Base-by-base conservation (phyloP, 2,113 vertebrate genomes). In the Sturnira hondurensis region DNA sequence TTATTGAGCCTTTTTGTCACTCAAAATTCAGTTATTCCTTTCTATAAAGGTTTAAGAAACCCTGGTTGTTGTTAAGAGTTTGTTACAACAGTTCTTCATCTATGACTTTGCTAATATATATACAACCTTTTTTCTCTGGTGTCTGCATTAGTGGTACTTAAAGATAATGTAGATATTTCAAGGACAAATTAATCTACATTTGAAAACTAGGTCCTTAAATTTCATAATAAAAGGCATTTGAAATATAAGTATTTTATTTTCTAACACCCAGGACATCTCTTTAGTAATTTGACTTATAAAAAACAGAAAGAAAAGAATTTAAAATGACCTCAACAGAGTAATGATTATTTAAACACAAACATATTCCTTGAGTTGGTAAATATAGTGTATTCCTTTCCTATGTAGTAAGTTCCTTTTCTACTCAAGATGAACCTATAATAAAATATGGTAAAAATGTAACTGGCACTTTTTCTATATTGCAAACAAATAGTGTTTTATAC, bases 201-300 rank as follows among this genome's bases (percentile, higher is more conserved):
- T 68, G 45, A 93, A 89, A 92, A 85, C 12, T 45, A 95, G n/a
- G 67, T 77, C 70, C 41, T 96, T 83, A n/a, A 90, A 65, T 74
- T 97, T 91, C 43, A 86, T 80, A 68, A 92, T 11, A 93, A 93
- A 93, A 96, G 43, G 52, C 4, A 71, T 87, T 87, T 85, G 84
- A 94, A 93, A 67, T 81, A 36, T 70, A 70, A 85, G 56, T 52
- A 83, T 90, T 94, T 92, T 92, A 45, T 76, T 91, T 94, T 68
- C 90, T 87, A 94, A 58, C 89, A 95, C 58, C 95, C 33, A 96
- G 96, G 86, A 92, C 22, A 91, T 88, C 33, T 28, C n/a, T 26
- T 50, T 91, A 52, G 67, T 94, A 91, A 93, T 81, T 41, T 94
- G 58, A 91, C 45, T 86, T 88, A 81, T 33, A n/a, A 89, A 90